Evolutionary conservation across 2,113 vertebrate genomes (phyloP).

Genomic region (Lagenorhynchus albirostris): DNA sequence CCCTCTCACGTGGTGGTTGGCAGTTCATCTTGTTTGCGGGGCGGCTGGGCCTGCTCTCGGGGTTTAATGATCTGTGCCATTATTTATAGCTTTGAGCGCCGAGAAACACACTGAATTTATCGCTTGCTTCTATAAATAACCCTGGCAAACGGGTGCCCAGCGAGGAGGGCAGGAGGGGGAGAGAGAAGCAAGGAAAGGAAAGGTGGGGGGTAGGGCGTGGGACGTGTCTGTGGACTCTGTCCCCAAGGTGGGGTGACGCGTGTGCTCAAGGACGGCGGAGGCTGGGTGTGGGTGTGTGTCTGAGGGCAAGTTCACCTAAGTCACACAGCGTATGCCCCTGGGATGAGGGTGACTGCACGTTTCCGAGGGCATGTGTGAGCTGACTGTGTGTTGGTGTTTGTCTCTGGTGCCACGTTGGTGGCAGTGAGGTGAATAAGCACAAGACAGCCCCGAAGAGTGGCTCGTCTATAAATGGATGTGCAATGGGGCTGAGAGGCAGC

Average conservation of each 20-base stretch:
- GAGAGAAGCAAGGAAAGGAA: constrained; percentile 55
- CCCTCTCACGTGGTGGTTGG: constrained; percentile 66
- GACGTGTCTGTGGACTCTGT: constrained; percentile 31
- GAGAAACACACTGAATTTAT: constrained; percentile 82
- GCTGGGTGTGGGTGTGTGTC: background rate
- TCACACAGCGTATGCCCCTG: background rate
- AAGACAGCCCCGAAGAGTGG: background rate
- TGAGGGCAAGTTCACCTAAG: background rate
- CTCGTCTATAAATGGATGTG: background rate
- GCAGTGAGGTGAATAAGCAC: constrained; percentile 5
- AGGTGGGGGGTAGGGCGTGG: constrained; percentile 41
- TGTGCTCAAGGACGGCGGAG: constrained; percentile 36
- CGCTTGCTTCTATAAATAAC: constrained; percentile 80
- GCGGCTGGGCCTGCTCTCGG: constrained; percentile 76
- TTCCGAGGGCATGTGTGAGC: background rate
- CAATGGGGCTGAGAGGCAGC: background rate
- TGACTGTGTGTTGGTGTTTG: background rate
- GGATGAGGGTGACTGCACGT: background rate
- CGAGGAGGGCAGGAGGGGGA: constrained; percentile 55
- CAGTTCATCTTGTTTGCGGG: constrained; percentile 79
- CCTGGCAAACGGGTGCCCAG: constrained; percentile 72
- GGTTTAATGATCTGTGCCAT: constrained; percentile 82
- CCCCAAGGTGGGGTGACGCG: constrained; percentile 27
- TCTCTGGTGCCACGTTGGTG: background rate
- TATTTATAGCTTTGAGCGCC: constrained; percentile 80